Base-by-base conservation (phyloP, 2,888 invertebrate species). In the Agriopis aurantiaria region DNA sequence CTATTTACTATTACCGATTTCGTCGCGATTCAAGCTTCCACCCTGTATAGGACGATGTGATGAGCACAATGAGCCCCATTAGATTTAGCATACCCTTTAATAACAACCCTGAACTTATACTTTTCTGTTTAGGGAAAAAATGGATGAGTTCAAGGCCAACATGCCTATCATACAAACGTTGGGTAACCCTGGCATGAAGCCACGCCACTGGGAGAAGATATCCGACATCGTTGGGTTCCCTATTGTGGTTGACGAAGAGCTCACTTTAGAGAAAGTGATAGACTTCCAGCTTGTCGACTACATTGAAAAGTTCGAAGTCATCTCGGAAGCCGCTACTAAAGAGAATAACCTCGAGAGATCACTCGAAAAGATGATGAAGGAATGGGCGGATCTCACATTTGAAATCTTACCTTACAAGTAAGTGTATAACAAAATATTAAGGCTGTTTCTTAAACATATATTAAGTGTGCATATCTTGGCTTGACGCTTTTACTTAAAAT, bases 161-260 rank as follows among this genome's bases (percentile, higher is more conserved):
- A 95, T 99, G 96, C 98, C 99, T 0, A 96, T 99, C n/a, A 97
- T 99, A 51, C 96, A 97, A 85, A 99, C 98, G 0, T 91, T 99
- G 23, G 99, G 99, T 57, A 99, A 99, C 94, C 99, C 99, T 0
- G 99, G 98, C 64, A 96, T 99, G 96, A 98, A 98, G 84, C 95
- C 94, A 1, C 96, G 98, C 0, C 99, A 99, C 88, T 99, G 99
- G 99, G 98, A 98, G 83, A 97, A 97, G 90, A 97, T 99, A 7
- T 98, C 99, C 0, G 99, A 99, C 83, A 97, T 99, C 72, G 97
- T 99, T 77, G 99, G 99, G 0, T 98, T 98, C 88, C 98, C 98
- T 0, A 97, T 99, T 53, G 96, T 96, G 72, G 97, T 98, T 0
- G 97, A 98, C 70, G 96, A 97, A 0, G 96, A 97, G 43, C 94